Evolutionary conservation across 2,888 invertebrate genomes (phyloP), one percentile per base, ranked within the genome.

Genomic region (Calameuta pallipes): DNA sequence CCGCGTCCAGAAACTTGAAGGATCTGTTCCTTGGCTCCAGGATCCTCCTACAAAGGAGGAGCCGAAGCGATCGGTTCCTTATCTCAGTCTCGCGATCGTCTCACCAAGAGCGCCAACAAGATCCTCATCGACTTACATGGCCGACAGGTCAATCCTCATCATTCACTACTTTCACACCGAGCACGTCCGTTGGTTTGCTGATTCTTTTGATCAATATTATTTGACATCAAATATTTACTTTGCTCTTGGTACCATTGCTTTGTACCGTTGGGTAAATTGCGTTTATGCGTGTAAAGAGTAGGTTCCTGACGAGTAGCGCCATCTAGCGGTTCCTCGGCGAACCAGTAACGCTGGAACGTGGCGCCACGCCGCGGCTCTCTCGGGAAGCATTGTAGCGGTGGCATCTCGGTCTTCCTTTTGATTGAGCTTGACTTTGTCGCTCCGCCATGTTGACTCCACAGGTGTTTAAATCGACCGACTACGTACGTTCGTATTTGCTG

Each of bases 31-130:
- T 23, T 56, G 56, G 56, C 56, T 56, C 56, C 56, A 56, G 56
- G 56, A 23, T 56, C 56, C 56, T 56, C 56, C 56, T 56, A 56
- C 56, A 56, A 56, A 56, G 56, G 56, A 23, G 56, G 56, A 56
- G 56, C 56, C 56, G 71, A 71, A 31, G n/a, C 71, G 31, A 71
- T 71, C 71, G 13, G 71, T 80, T 81, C 83, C 80, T 84, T 86
- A 86, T 85, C 85, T 82, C 79, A 79, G 81, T 84, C 83, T 84
- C 83, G 82, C 84, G 80, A 84, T 85, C 84, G 80, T 80, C 80
- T 79, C 81, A 71, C 71, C 71, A 6, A 71, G 31, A 31, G 71
- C 71, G 71, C 71, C 71, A 71, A 71, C 71, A 71, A 31, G 71
- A 34, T 71, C 71, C 71, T 71, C 71, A 71, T 71, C 71, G 71